Evolutionary conservation across 2,113 vertebrate species (phyloP), one percentile per base, ranked within the genome.

Genomic region (Solea senegalensis): DNA sequence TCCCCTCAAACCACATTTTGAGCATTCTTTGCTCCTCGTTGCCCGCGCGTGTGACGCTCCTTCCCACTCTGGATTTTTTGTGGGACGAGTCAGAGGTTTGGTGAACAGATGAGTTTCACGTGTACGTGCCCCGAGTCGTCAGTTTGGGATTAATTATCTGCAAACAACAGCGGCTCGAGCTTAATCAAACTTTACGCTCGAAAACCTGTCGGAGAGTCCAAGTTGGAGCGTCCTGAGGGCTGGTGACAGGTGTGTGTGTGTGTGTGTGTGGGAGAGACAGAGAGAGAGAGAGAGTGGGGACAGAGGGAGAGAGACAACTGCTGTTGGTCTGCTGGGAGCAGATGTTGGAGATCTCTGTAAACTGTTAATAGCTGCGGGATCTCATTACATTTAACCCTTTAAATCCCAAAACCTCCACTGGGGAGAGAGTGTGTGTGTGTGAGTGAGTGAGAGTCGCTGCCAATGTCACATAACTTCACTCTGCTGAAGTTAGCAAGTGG

Each of bases 341-440:
- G 90, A 92, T 92, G 90, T 91, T 86, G 85, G 71, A 86, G 86
- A 91, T 81, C 90, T 91, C 78, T 84, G 85, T 89, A 92, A 92
- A 90, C 90, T 88, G 88, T 89, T 92, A 90, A 90, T 90, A 92
- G 89, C 88, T 88, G 77, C 82, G 77, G 89, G 87, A 90, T 92
- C 90, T 86, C 84, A 70, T 92, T 91, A 90, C 90, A 78, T 86
- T 90, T 90, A 91, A 92, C 89, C 65, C 89, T 85, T 90, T 83
- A 83, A 82, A 89, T 81, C 63, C 76, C 79, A 55, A 27, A 27
- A 27, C 3, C 56, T 67, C 55, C 74, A 46, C 57, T 1, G 14
- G 70, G 69, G 28, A 40, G 44, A 58, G 4, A 61, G 39, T 7
- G 21, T 51, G 21, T 21, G 21, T 21, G 21, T 21, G 21, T 21